Evolutionary conservation across 2,888 invertebrate genomes (phyloP).

Genomic region (Amiota minor): DNA sequence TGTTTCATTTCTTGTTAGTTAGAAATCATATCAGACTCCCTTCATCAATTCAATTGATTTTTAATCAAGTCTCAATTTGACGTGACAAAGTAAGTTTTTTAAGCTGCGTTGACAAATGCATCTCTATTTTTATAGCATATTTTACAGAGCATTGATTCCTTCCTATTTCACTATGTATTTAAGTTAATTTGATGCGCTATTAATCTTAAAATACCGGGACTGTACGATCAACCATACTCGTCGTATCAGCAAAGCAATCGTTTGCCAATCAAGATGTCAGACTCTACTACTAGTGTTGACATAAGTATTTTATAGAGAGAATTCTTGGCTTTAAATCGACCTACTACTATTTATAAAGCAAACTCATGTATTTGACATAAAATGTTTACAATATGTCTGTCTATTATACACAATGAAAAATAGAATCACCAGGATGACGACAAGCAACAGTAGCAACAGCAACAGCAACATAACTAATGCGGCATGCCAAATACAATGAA

Average conservation of each 20-base stretch:
- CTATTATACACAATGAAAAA: background rate
- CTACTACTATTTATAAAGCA: background rate
- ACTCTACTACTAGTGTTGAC: too few relatives aligned
- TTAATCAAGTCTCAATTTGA: conserved; percentile 8
- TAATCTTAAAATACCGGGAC: too few relatives aligned
- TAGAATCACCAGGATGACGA: too few relatives aligned
- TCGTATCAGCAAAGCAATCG: too few relatives aligned
- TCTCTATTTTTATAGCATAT: background rate
- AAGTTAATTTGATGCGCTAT: too few relatives aligned
- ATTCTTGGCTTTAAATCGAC: too few relatives aligned
- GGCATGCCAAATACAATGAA: too few relatives aligned
- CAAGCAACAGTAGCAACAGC: too few relatives aligned
- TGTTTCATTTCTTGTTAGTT: background rate
- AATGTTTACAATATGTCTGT: conserved; percentile 11
- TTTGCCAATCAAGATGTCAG: too few relatives aligned
- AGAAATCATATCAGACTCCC: background rate
- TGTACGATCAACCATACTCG: too few relatives aligned
- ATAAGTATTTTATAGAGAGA: too few relatives aligned
- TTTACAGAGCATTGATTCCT: background rate
- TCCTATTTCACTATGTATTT: background rate
- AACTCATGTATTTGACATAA: conserved; percentile 14
- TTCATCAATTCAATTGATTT: conserved; percentile 8
- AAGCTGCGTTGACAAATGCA: background rate
- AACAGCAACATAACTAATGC: too few relatives aligned
- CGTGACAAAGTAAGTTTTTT: conserved; percentile 11